phyloP scores from a whole-genome alignment of 2,113 vertebrate genomes.

The Lichenostomus cassidix region DNA sequence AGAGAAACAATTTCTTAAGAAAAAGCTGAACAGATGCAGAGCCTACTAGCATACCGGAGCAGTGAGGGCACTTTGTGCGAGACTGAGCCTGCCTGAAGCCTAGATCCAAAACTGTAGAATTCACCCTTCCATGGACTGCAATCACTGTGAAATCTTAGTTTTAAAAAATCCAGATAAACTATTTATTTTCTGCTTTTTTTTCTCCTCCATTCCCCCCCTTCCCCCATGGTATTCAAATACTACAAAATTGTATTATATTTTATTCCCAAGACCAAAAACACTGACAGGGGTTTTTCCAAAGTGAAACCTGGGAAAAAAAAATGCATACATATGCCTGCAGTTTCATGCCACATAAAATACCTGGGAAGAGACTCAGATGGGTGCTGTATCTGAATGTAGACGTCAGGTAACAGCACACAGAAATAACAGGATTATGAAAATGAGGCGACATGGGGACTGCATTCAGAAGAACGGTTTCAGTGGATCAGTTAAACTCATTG shows the following conservation, averaged over 20 bases:
- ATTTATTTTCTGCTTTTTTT: not conserved
- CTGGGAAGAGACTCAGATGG: not conserved
- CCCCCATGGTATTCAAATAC: not conserved
- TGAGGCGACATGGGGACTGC: fast-evolving
- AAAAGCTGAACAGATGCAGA: not conserved
- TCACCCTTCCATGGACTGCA: not conserved
- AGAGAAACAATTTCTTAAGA: not conserved
- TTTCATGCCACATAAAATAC: not conserved
- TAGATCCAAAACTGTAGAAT: not conserved
- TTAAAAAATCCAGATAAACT: not conserved
- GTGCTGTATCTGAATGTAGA: not conserved
- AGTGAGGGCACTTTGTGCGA: not conserved
- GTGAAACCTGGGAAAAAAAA: not conserved
- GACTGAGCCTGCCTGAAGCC: not conserved
- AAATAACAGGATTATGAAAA: not conserved
- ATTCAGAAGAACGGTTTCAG: fast-evolving
- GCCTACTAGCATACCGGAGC: not conserved
- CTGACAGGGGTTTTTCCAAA: not conserved
- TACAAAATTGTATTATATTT: not conserved
- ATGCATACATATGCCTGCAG: fast-evolving
- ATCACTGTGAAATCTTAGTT: not conserved
- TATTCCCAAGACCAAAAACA: not conserved
- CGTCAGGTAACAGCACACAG: fast-evolving
- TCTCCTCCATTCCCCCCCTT: no score
- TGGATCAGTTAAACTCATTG: not conserved